phyloP scores from a whole-genome alignment of 2,113 vertebrate genomes.

The Sceloporus undulatus region DNA sequence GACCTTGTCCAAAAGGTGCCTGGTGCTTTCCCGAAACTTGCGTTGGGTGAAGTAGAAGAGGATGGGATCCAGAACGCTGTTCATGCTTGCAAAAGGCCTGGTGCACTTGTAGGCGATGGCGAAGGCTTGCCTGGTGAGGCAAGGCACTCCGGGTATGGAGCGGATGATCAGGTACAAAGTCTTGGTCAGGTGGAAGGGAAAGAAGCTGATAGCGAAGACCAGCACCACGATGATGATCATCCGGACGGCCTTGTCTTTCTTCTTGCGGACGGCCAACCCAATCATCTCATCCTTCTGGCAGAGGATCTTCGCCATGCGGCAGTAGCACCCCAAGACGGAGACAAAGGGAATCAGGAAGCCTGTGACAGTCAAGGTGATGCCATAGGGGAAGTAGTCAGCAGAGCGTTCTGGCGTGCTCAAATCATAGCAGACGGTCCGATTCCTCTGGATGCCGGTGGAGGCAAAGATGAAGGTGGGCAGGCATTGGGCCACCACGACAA shows the following conservation, averaged over 20 bases:
- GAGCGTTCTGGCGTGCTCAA: constrained; percentile 85
- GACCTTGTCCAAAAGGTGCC: constrained; percentile 82
- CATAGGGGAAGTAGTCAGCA: constrained; percentile 88
- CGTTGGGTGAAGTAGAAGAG: constrained; percentile 96
- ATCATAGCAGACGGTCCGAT: constrained; percentile 96
- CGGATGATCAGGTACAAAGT: constrained; percentile 91
- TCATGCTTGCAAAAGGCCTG: constrained; percentile 94
- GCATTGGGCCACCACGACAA: constrained; percentile 82
- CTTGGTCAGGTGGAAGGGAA: constrained; percentile 97
- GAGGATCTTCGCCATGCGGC: constrained; percentile 86
- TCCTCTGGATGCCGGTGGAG: constrained; percentile 89
- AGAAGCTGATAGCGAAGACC: constrained; percentile 92
- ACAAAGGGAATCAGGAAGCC: constrained; percentile 92
- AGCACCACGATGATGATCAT: constrained; percentile 90
- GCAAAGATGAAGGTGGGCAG: constrained; percentile 91
- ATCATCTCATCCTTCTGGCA: constrained; percentile 81
- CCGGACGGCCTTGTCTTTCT: constrained; percentile 87
- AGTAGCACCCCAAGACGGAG: constrained; percentile 89
- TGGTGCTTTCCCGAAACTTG: constrained; percentile 85
- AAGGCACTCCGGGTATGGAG: constrained; percentile 72
- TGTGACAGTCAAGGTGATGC: constrained; percentile 89
- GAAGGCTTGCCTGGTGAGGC: constrained; percentile 82
- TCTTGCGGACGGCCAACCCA: constrained; percentile 75
- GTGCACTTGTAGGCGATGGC: constrained; percentile 93
- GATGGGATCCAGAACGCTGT: constrained; percentile 95